These are phyloP conservation scores for Neelides sp. DNA, from an alignment of 1,140 invertebrate genomes.

Conservation along the genomic window DNA sequence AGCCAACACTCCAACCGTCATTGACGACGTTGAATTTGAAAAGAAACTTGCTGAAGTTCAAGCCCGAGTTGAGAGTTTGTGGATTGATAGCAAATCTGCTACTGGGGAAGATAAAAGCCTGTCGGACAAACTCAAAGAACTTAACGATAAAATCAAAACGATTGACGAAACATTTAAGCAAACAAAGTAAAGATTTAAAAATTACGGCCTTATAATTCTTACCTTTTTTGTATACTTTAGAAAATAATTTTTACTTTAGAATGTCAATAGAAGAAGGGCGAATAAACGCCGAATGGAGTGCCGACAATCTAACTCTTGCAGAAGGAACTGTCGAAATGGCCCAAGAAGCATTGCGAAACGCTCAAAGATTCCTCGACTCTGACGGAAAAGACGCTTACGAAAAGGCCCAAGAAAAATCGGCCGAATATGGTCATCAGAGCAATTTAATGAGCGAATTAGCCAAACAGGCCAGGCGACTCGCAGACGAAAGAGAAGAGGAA, in stretches of 20 bases:
- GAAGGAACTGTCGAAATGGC: constrained; percentile 60
- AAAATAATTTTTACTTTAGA: constrained; percentile 1
- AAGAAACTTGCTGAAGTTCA: constrained; percentile 57
- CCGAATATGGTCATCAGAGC: constrained; percentile 78
- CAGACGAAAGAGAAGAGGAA: constrained; percentile 59
- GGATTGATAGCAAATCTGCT: constrained; percentile 51
- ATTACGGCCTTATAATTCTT: neutral
- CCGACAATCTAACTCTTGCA: constrained; percentile 55
- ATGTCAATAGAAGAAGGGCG: constrained; percentile 29
- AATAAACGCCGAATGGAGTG: constrained; percentile 47
- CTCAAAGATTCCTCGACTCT: constrained; percentile 26
- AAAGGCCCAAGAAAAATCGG: constrained; percentile 63
- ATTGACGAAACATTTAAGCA: constrained; percentile 40
- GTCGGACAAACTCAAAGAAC: constrained; percentile 51
- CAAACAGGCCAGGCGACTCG: constrained; percentile 62
- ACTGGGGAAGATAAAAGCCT: constrained; percentile 52
- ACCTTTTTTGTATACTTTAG: constrained; percentile 1
- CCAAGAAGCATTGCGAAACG: constrained; percentile 47
- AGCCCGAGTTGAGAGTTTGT: constrained; percentile 53
- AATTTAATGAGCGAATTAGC: constrained; percentile 81
- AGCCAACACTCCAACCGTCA: constrained; percentile 58
- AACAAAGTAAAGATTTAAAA: constrained; percentile 20
- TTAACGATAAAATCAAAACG: constrained; percentile 50
- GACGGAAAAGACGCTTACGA: constrained; percentile 26
- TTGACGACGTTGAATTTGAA: constrained; percentile 72